Conservation (phyloP, 2,888 invertebrate genomes). For the Agonopterix alstromeriana region DNA sequence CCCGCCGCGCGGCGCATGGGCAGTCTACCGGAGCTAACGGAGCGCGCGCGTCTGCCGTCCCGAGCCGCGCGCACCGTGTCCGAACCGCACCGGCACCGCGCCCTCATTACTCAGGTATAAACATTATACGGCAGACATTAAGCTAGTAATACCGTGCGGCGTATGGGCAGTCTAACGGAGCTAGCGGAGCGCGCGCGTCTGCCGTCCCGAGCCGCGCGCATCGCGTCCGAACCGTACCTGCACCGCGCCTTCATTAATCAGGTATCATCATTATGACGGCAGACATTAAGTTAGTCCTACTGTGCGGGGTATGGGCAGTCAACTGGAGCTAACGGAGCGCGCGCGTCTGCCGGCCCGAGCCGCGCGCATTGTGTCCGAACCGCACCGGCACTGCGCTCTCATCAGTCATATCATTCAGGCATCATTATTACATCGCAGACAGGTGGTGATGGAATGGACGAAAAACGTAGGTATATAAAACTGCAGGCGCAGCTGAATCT, state of each 20-base stretch:
- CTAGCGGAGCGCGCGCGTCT: slow-evolving; percentile 70
- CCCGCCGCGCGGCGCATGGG: slow-evolving; percentile 44
- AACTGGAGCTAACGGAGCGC: slow-evolving; percentile 73
- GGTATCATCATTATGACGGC: slow-evolving; percentile 22
- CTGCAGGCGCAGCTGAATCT: no score
- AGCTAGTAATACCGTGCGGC: slow-evolving; percentile 7
- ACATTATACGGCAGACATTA: neutral
- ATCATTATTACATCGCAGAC: neutral
- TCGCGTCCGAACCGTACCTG: slow-evolving; percentile 65
- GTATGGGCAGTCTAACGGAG: slow-evolving; percentile 74
- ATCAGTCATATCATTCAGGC: slow-evolving; percentile 54
- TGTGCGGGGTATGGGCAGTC: slow-evolving; percentile 59
- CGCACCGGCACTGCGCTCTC: slow-evolving; percentile 52
- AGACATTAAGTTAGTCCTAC: neutral
- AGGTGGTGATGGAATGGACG: no score
- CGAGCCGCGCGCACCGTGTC: slow-evolving; percentile 56
- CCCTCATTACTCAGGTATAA: slow-evolving; percentile 46
- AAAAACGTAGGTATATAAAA: no score
- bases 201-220: slow-evolving; percentile 46
- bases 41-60: slow-evolving; percentile 61
- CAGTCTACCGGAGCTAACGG: slow-evolving; percentile 73
- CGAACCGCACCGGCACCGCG: slow-evolving; percentile 61
- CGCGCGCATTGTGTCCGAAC: slow-evolving; percentile 61
- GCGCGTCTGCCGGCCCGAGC: slow-evolving; percentile 40
- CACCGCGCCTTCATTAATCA: slow-evolving; percentile 49